A percentile compares a stretch with the other conserved stretches of the same genome.
Evolutionary conservation across 2,113 vertebrate genomes (phyloP).

Genomic region (Protobothrops flavoviridis): DNA sequence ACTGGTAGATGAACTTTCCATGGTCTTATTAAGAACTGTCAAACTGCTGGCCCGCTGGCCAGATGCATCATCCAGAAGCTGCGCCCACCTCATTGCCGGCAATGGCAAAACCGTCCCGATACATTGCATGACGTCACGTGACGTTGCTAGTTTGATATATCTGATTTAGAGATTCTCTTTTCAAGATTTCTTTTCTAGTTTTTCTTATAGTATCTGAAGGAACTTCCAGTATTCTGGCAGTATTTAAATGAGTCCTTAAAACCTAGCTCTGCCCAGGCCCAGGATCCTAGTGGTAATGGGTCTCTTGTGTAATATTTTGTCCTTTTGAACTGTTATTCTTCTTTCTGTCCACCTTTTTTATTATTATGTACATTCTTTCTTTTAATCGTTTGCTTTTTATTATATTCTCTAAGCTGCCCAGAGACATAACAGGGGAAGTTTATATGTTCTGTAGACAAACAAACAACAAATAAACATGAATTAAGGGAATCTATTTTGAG

Average conservation of each 20-base stretch:
- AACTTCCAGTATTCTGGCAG: not conserved
- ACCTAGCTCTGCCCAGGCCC: not conserved
- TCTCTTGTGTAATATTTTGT: not conserved
- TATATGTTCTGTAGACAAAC: not conserved
- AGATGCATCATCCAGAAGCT: too few relatives aligned
- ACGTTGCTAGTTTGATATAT: too few relatives aligned
- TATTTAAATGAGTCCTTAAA: not conserved
- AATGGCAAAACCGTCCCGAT: too few relatives aligned
- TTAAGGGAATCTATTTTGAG: not conserved
- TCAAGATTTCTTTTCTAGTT: not conserved
- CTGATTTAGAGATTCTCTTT: not conserved
- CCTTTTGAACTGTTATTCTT: not conserved
- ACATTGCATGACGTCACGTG: too few relatives aligned
- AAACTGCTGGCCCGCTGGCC: too few relatives aligned
- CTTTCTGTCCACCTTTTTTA: not conserved
- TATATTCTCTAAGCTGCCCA: not conserved
- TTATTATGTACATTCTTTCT: not conserved
- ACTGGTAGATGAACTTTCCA: not conserved
- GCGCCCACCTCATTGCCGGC: too few relatives aligned
- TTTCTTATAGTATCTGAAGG: not conserved
- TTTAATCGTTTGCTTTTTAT: not conserved
- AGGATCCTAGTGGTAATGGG: not conserved
- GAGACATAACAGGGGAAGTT: not conserved
- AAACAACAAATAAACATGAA: not conserved
- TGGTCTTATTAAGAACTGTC: not conserved